These are phyloP conservation scores for Hylia prasina DNA, from an alignment of 2,113 vertebrate species.

Conservation along the genomic window DNA sequence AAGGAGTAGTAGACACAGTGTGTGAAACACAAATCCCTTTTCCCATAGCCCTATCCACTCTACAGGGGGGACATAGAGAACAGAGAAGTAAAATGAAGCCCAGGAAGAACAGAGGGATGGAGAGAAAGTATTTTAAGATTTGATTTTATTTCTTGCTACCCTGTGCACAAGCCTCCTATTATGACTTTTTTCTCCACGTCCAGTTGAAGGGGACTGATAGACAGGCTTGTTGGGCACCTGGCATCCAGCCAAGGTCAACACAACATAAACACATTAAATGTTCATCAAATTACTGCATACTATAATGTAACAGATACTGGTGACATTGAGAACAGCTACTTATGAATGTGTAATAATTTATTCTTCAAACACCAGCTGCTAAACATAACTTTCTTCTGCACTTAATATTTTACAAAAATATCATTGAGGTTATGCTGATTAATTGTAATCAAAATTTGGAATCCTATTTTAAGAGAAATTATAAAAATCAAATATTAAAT, in stretches of 20 bases:
- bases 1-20: background rate
- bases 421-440: background rate
- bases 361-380: background rate
- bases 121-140: background rate
- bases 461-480: background rate
- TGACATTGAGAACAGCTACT: background rate
- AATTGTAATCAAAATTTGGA: background rate
- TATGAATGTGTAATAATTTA: background rate
- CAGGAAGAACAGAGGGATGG: background rate
- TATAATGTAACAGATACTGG: background rate
- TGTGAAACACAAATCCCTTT: background rate
- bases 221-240: background rate
- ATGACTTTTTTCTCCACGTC: background rate
- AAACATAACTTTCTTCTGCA: background rate
- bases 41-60: accelerated
- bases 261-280: background rate
- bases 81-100: background rate
- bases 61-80: background rate
- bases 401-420: background rate
- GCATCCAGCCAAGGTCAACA: background rate
- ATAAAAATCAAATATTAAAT: background rate
- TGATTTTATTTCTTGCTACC: background rate
- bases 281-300: background rate
- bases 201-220: background rate
- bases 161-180: background rate